A percentile compares a stretch with the other conserved stretches of the same genome.
phyloP scores from a whole-genome alignment of 2,888 invertebrate species.

The Lepidocyrtoides sp. region DNA sequence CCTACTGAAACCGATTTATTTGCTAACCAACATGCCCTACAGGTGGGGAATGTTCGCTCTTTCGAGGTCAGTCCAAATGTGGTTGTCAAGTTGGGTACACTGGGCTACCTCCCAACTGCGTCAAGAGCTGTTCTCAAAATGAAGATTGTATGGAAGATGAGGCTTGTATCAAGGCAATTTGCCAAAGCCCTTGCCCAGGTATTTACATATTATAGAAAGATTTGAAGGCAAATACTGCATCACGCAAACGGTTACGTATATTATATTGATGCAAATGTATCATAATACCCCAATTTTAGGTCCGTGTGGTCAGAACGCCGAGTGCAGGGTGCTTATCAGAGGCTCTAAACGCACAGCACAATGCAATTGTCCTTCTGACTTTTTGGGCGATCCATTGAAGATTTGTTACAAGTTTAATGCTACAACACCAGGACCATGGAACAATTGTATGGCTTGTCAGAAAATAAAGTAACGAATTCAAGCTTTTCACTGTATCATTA shows the following conservation, averaged over 20 bases:
- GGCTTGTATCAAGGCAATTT: conserved; percentile 72
- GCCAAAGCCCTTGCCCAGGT: conserved; percentile 80
- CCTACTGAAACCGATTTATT: no score
- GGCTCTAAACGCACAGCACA: conserved; percentile 69
- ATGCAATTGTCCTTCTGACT: conserved; percentile 74
- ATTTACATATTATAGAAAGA: not conserved
- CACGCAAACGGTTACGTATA: no score
- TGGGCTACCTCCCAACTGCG: conserved; percentile 77
- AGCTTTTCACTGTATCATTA: no score
- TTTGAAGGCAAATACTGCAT: not conserved
- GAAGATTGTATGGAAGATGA: conserved; percentile 71
- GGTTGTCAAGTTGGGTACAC: conserved; percentile 69
- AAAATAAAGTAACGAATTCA: no score
- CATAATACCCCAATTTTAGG: conserved; percentile 49
- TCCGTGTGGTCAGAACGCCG: conserved; percentile 74
- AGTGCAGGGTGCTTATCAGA: conserved; percentile 64
- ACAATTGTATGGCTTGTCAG: conserved; percentile 41
- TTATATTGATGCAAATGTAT: no score
- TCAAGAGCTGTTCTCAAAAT: conserved; percentile 65
- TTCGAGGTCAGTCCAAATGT: conserved; percentile 72
- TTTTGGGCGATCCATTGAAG: conserved; percentile 72
- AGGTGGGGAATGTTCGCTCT: conserved; percentile 69
- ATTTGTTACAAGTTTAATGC: conserved; percentile 70
- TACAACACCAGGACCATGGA: conserved; percentile 72
- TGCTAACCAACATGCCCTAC: not conserved